A percentile compares a stretch with the other conserved stretches of the same genome.
These are phyloP conservation scores for Coracias cyanogaster DNA, from an alignment of 2,797 vertebrate genomes.

Conservation along the genomic window DNA sequence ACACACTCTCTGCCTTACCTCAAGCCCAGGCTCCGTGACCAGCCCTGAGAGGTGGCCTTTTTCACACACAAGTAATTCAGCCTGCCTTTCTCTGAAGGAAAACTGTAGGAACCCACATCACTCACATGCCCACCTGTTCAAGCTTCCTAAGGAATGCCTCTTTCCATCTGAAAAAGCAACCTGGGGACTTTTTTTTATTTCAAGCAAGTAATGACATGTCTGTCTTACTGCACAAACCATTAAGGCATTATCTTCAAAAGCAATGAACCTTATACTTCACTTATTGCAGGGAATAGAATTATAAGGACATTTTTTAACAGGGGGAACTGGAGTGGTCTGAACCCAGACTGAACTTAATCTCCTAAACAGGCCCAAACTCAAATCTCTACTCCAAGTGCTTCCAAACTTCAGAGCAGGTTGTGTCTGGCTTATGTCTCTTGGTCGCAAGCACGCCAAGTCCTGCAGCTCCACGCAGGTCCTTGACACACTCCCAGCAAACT, in stretches of 20 bases:
- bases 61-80: background rate
- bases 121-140: background rate
- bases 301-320: background rate
- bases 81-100: background rate
- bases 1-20: background rate
- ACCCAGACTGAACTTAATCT: conserved; percentile 25
- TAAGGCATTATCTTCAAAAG: conserved; percentile 41
- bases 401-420: background rate
- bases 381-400: background rate
- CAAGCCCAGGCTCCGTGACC: background rate
- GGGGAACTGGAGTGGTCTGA: background rate
- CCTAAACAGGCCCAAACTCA: background rate
- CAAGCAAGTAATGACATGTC: background rate
- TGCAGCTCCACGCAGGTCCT: background rate
- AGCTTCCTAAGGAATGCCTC: background rate
- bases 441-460: background rate
- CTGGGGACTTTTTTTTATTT: background rate
- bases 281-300: background rate
- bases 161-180: conserved; percentile 6
- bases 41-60: background rate
- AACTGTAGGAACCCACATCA: background rate
- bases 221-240: background rate
- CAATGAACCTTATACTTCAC: background rate
- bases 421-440: background rate
- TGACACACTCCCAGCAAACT: background rate